These are phyloP conservation scores for Drosophila infuscata DNA, from an alignment of 2,888 invertebrate genomes.

Conservation along the genomic window DNA sequence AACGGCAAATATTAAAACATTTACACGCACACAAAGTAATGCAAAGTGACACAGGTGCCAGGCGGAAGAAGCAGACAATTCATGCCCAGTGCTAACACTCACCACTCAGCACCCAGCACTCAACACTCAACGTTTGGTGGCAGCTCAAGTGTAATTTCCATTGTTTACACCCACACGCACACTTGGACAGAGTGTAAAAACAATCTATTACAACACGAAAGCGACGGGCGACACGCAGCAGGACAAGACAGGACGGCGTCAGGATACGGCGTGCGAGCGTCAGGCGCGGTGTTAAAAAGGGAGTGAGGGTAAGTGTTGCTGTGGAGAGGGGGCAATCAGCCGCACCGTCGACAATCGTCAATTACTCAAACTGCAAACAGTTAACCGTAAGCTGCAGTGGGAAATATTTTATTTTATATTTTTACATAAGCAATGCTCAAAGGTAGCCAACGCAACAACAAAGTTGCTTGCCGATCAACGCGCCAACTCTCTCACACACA, in stretches of 20 bases:
- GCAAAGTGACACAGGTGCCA: slow-evolving; percentile 14
- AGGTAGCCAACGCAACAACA: slow-evolving; percentile 17
- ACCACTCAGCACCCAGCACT: slow-evolving; percentile 12
- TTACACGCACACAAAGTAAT: slow-evolving; percentile 63
- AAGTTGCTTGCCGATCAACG: slow-evolving; percentile 40
- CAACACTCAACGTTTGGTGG: slow-evolving; percentile 22
- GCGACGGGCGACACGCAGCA: slow-evolving; percentile 36
- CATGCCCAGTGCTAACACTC: slow-evolving; percentile 52
- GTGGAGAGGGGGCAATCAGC: slow-evolving; percentile 25
- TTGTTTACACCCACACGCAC: slow-evolving; percentile 56
- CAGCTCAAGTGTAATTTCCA: slow-evolving; percentile 73
- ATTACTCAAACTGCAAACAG: slow-evolving; percentile 46
- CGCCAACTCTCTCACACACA: slow-evolving; percentile 8
- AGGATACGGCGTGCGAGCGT: slow-evolving; percentile 10
- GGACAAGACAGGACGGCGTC: slow-evolving; percentile 30
- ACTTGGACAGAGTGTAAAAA: slow-evolving; percentile 46
- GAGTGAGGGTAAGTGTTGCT: background rate
- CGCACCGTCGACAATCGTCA: slow-evolving; percentile 41
- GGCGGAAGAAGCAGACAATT: slow-evolving; percentile 33
- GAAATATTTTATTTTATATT: slow-evolving; percentile 23
- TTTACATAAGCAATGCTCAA: slow-evolving; percentile 41
- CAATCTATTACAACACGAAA: slow-evolving; percentile 60
- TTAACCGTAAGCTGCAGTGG: slow-evolving; percentile 32
- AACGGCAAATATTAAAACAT: slow-evolving; percentile 72
- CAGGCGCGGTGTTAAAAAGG: background rate